phyloP scores from a whole-genome alignment of 2,888 invertebrate genomes.

The Hirtodrosophila duncani region DNA sequence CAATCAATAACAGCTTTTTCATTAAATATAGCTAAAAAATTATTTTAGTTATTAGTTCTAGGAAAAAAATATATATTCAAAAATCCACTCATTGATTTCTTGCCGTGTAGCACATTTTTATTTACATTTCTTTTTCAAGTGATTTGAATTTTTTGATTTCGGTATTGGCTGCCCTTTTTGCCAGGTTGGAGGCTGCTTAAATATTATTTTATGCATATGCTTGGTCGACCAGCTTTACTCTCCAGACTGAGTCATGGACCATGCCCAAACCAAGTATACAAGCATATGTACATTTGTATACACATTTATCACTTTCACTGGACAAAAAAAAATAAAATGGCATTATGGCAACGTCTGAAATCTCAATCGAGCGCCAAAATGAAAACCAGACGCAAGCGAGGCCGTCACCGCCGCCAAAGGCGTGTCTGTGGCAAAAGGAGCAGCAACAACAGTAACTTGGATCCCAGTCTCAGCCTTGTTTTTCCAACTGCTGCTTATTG shows the following conservation, averaged over 20 bases:
- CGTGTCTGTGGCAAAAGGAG: constrained; percentile 32
- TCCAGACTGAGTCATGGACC: constrained; percentile 15
- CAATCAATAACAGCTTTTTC: too few species aligned
- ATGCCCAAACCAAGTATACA: constrained; percentile 58
- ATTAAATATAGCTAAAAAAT: too few species aligned
- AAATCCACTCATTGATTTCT: constrained; percentile 20
- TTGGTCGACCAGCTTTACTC: constrained; percentile 38
- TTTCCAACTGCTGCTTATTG: constrained; percentile 2
- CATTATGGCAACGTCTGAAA: constrained; percentile 35
- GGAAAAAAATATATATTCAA: too few species aligned
- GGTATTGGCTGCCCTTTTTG: constrained; percentile 41
- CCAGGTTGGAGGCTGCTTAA: constrained; percentile 58
- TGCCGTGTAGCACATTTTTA: constrained; percentile 13
- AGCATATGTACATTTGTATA: too few species aligned
- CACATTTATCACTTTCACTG: constrained; percentile 69
- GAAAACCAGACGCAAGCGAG: constrained; percentile 35
- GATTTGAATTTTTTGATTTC: constrained; percentile 22
- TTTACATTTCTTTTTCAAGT: constrained; percentile 8
- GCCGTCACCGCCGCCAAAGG: constrained; percentile 27
- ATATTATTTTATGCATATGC: constrained; percentile 68
- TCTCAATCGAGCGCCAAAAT: constrained; percentile 55
- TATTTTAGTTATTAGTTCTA: too few species aligned
- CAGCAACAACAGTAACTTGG: constrained; percentile 16
- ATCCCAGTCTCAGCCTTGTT: constrained; percentile 2
- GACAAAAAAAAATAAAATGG: constrained; percentile 30